These are phyloP conservation scores for Catamblyrhynchus diadema DNA, from an alignment of 2,797 vertebrate genomes.

Conservation along the genomic window DNA sequence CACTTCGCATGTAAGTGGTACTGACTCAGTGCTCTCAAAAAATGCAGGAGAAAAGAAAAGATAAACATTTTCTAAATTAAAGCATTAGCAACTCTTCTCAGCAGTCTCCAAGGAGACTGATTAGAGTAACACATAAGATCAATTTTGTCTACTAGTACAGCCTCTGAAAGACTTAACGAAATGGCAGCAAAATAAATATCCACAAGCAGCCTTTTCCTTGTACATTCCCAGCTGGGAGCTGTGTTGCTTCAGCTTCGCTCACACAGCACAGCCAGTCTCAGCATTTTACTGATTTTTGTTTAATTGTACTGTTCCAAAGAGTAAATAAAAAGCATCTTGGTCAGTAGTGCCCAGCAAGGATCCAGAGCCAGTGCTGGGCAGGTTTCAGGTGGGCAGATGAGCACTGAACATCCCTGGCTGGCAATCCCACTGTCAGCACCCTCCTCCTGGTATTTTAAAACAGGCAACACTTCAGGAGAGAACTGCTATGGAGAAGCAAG, in stretches of 20 bases:
- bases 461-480: not conserved
- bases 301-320: not conserved
- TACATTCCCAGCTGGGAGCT: not conserved
- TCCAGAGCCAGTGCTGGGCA: not conserved
- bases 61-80: not conserved
- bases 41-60: not conserved
- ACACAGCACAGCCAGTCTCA: not conserved
- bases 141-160: not conserved
- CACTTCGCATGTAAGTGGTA: not conserved
- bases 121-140: not conserved
- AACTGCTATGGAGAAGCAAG: not conserved
- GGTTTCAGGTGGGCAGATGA: not conserved
- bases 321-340: not conserved
- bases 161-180: not conserved
- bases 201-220: not conserved
- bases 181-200: not conserved
- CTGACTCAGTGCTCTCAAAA: not conserved
- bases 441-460: not conserved
- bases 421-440: not conserved
- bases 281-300: not conserved
- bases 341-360: not conserved
- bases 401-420: not conserved
- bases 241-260: not conserved
- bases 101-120: constrained; percentile 10
- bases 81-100: not conserved